Base-by-base conservation (phyloP, 2,888 invertebrate genomes). In the Pammene fasciana region DNA sequence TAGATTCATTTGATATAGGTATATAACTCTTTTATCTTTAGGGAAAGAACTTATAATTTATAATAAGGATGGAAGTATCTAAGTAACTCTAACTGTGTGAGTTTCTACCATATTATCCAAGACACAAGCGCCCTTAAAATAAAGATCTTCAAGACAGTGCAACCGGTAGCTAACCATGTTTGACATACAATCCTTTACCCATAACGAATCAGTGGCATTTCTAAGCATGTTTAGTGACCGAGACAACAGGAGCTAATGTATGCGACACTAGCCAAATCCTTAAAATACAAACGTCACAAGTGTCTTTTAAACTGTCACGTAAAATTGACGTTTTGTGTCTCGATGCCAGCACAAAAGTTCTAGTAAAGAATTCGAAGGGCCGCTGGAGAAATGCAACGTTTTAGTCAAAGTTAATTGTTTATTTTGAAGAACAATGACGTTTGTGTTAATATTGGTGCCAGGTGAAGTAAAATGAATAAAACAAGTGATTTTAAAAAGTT, bases 191-290 rank as follows among this genome's bases (percentile, higher is more conserved):
- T 55, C 54, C 54, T 65, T 65, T 55, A 43, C 52, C 64, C 55
- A 65, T 65, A 65, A 55, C 64, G 64, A 65, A 65, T 65, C 45
- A 45, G 14, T 65, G 64, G 64, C 55, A 65, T 65, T 65, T 65
- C 64, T 65, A 45, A 65, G 43, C 64, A 62, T 52, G 62, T 62
- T 62, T 62, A 62, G 62, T 50, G 41, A 50, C 62, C 50, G 36
- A 62, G 26, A 65, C 64, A 65, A 65, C 64, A 11, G 55, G 43
- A 55, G 62, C 48, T 65, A 65, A 65, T 65, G 45, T 65, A 65
- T 65, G 45, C 64, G 64, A 45, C 55, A 52, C 62, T 48, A 52
- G 45, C 26, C 18, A 38, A 11, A 1, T 8, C n/a, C n/a, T 10
- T 18, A n/a, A 62, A n/a, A n/a, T 10, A 41, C 10, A 52, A 62